A percentile compares a stretch with the other conserved stretches of the same genome.
Conservation (phyloP, 92 coral and sea anemone genomes). For the Porites evermanni region DNA sequence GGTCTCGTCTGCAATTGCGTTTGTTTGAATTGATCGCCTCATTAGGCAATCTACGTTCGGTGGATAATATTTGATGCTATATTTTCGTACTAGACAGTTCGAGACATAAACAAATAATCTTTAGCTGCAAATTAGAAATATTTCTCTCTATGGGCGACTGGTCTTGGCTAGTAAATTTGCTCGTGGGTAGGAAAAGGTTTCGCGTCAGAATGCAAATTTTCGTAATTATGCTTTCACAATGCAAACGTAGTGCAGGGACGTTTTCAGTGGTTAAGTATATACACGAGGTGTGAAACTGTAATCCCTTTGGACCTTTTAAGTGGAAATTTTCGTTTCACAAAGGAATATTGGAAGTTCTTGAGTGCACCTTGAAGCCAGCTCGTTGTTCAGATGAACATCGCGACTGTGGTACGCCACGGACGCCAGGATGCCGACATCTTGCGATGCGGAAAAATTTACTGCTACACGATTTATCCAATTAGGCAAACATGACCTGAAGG, state of each 20-base stretch:
- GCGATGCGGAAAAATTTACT: background rate
- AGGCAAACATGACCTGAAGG: slow-evolving; percentile 37
- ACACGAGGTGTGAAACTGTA: slow-evolving; percentile 29
- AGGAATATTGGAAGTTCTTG: slow-evolving; percentile 32
- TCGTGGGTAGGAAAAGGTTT: background rate
- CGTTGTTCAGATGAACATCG: background rate
- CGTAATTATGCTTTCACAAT: background rate
- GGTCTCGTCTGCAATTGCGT: background rate
- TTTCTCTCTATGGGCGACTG: background rate
- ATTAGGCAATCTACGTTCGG: background rate
- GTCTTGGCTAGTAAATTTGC: background rate
- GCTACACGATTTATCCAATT: slow-evolving; percentile 10
- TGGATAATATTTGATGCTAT: background rate
- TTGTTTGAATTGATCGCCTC: slow-evolving; percentile 24
- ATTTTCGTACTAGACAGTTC: background rate
- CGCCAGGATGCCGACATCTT: background rate
- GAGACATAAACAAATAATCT: background rate
- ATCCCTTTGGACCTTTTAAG: slow-evolving; percentile 34
- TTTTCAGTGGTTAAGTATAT: slow-evolving; percentile 24
- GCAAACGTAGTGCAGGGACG: background rate
- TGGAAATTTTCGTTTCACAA: slow-evolving; percentile 8
- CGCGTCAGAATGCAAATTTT: slow-evolving; percentile 40
- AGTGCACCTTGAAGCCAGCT: slow-evolving; percentile 5
- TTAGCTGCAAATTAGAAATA: background rate
- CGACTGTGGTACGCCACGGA: background rate